Evolutionary conservation across 1,140 invertebrate genomes (phyloP), one percentile per base, ranked within the genome.

Genomic region (Calliopsis andreniformis): DNA sequence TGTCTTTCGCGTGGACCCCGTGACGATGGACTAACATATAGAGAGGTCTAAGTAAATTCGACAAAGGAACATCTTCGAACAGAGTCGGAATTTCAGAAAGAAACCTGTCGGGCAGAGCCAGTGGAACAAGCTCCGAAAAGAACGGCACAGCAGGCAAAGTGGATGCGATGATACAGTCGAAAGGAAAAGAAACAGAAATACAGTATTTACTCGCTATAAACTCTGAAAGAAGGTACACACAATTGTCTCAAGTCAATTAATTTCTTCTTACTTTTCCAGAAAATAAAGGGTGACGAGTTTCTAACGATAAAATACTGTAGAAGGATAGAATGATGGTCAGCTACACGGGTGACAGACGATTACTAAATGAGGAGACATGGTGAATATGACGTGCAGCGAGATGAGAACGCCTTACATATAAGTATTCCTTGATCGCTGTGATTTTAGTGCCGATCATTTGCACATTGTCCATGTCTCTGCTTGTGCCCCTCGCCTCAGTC

Each of bases 391-490:
- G 62, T 73, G 63, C 32, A 56, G 70, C 69, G 78, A 70, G 39
- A 83, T 82, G 83, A 61, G 85, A 84, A 84, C 89, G 88, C 80
- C 91, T 92, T 92, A 92, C 91, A 92, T 91, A 92, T 92, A 92
- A 92, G 90, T 92, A 92, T 87, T 92, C 91, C 91, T 92, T 92
- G 90, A 92, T 91, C 84, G 90, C 90, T 88, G 90, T 90, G 86
- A 92, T 89, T 91, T 92, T 91, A 90, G 90, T 92, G 88, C 90
- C 90, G 87, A 92, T 89, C 90, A 92, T 91, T 92, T 91, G 91
- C 87, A 92, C 89, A 91, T 92, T 92, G 90, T 92, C 91, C 90
- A 91, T 92, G 89, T 90, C 89, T 91, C 89, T 88, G 89, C 86
- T 83, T 88, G 88, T 89, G 87, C 83, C 88, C 90, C 89, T 90